Percentiles rank a stretch among this genome's conserved stretches.
These are phyloP conservation scores for Acipenser oxyrinchus DNA, from an alignment of 2,797 vertebrate species.

Conservation along the genomic window DNA sequence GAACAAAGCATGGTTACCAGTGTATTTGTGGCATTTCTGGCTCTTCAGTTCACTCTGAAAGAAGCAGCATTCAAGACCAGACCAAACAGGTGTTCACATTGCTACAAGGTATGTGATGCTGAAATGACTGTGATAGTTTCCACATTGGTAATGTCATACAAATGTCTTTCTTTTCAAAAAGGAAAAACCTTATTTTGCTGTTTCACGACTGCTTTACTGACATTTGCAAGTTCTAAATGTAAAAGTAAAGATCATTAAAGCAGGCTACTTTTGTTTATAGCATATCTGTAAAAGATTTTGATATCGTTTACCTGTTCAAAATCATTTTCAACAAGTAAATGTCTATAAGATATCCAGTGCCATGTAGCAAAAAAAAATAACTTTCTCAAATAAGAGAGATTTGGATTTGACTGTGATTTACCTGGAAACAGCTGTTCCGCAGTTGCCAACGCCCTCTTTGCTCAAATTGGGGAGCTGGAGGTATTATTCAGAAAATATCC, in stretches of 20 bases:
- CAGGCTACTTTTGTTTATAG: too few relatives aligned
- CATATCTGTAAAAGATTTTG: too few relatives aligned
- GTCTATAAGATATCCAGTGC: too few relatives aligned
- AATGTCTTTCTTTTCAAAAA: too few relatives aligned
- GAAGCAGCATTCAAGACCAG: conserved; percentile 46
- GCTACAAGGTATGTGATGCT: conserved; percentile 55
- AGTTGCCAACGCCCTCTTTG: too few relatives aligned
- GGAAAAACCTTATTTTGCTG: too few relatives aligned
- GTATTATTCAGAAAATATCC: too few relatives aligned
- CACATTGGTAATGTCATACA: conserved; percentile 7
- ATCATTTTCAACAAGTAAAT: conserved; percentile 14
- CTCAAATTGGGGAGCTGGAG: too few relatives aligned
- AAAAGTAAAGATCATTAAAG: too few relatives aligned
- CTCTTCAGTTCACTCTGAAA: conserved; percentile 34
- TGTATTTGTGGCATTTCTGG: conserved; percentile 61
- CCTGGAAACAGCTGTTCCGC: conserved; percentile 17
- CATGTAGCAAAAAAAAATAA: too few relatives aligned
- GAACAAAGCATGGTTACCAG: conserved; percentile 58
- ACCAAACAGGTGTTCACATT: conserved; percentile 51
- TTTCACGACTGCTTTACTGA: too few relatives aligned
- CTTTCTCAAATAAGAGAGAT: conserved; percentile 11
- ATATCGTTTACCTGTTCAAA: conserved; percentile 10
- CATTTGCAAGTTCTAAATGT: too few relatives aligned
- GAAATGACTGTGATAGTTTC: conserved; percentile 13
- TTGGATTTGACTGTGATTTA: conserved; percentile 29